Evolutionary conservation across 1,140 invertebrate genomes (phyloP), one percentile per base, ranked within the genome.

Genomic region (Gonatopus flavifemur): DNA sequence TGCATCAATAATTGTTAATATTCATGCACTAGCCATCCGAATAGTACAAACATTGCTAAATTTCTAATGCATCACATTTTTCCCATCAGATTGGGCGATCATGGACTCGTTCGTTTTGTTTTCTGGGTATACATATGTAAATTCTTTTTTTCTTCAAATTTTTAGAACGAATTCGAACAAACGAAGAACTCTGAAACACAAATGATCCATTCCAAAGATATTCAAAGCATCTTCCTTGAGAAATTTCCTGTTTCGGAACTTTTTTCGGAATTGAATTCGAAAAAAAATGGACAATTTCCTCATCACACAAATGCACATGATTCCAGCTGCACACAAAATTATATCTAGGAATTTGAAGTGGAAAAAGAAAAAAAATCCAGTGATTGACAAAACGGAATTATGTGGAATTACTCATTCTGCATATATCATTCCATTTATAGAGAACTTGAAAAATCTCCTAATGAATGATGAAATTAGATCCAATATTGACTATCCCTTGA

Each of bases 341-440:
- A 33, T 33, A n/a, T 9, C 6, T 5, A 33, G 4, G 5, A 13
- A 13, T 9, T 13, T 33, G 6, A 33, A 13, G n/a, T 33, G 32
- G 32, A 33, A 33, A 13, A 33, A 22, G 24, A 30, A 28, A 25
- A 42, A 42, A 28, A 25, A 30, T n/a, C 4, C 22, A 15, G 3
- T 30, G 6, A 42, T 28, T 6, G 9, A 6, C 10, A 28, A 25
- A 16, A n/a, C 22, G 15, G 8, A 42, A 30, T 8, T 42, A 28
- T 15, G 19, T 9, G 25, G 15, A 42, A 21, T 33, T 24, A 15
- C 25, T 13, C 15, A 16, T 19, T 28, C 8, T 12, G 53, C 47
- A 7, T 60, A 56, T 22, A 28, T 53, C 7, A 45, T 60, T n/a
- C 50, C 58, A 13, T 52, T 60, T 28, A 30, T 51, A 8, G 24